Evolutionary conservation across 1,140 invertebrate genomes (phyloP).

Genomic region (Acromyrmex charruanus): DNA sequence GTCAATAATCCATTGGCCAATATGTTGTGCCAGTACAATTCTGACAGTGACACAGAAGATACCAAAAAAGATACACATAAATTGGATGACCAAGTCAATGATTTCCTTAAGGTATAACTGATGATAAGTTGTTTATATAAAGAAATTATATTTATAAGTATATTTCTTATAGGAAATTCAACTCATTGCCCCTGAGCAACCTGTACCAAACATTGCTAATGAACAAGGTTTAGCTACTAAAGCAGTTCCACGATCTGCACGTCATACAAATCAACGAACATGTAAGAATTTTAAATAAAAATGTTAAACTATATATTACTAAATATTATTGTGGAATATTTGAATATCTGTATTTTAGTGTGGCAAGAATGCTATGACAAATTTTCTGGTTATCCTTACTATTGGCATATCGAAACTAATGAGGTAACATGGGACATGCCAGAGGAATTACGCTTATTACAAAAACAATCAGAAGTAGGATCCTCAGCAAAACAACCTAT

Average conservation of each 20-base stretch:
- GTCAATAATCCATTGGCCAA: conserved; percentile 83
- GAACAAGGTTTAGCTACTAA: conserved; percentile 49
- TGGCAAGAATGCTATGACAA: conserved; percentile 92
- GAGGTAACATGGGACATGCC: conserved; percentile 92
- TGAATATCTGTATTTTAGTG: conserved; percentile 72
- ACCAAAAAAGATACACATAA: conserved; percentile 74
- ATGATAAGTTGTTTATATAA: not conserved
- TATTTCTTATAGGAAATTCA: conserved; percentile 83
- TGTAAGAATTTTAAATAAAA: conserved; percentile 40
- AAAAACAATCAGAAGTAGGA: conserved; percentile 72
- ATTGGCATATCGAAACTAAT: conserved; percentile 91
- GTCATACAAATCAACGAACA: conserved; percentile 49
- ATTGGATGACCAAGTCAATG: conserved; percentile 85
- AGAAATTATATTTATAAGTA: conserved; percentile 19
- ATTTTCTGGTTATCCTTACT: conserved; percentile 90
- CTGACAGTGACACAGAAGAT: conserved; percentile 84
- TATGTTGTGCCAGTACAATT: conserved; percentile 85
- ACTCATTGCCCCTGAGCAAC: conserved; percentile 80
- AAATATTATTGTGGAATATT: not conserved
- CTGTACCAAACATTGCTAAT: conserved; percentile 22
- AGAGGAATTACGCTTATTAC: conserved; percentile 85
- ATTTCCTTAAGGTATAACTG: conserved; percentile 84
- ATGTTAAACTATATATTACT: too few relatives aligned
- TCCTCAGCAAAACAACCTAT: conserved; percentile 65
- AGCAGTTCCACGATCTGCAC: conserved; percentile 3